Evolutionary conservation across 30 jellyfish, hydroid and myxozoan genomes (phyloP).

Genomic region (Calvadosia cruxmelitensis): DNA sequence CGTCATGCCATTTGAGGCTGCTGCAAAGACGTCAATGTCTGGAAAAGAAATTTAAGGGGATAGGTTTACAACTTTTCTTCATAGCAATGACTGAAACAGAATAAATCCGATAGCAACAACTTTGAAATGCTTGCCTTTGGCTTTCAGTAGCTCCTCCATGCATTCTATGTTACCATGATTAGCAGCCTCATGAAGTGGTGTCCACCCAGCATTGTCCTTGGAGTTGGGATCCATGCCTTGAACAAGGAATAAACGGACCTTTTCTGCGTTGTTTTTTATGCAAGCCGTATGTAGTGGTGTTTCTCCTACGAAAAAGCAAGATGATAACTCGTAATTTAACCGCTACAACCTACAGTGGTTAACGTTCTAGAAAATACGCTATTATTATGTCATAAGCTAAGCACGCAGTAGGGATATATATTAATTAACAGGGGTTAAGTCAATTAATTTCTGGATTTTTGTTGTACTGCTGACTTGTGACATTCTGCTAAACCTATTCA

Average conservation of each 20-base stretch:
- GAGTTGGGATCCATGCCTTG: slow-evolving; percentile 38
- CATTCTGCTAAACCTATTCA: too few species aligned
- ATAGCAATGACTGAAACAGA: neutral
- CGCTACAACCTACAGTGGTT: too few species aligned
- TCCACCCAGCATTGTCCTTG: slow-evolving; percentile 28
- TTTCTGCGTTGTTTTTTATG: slow-evolving; percentile 31
- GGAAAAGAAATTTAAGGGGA: neutral
- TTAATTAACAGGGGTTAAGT: too few species aligned
- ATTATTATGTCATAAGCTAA: too few species aligned
- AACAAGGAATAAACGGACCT: slow-evolving; percentile 23
- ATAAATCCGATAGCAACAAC: neutral
- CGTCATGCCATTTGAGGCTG: slow-evolving; percentile 38
- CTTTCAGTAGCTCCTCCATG: slow-evolving; percentile 39
- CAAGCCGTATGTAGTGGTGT: slow-evolving; percentile 66
- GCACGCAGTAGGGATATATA: too few species aligned
- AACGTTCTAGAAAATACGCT: too few species aligned
- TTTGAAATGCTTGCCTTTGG: slow-evolving; percentile 22
- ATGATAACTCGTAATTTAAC: too few species aligned
- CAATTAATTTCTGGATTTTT: too few species aligned
- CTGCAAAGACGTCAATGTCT: slow-evolving; percentile 40
- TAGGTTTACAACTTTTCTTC: neutral
- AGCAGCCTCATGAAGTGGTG: slow-evolving; percentile 69
- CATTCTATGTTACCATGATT: slow-evolving; percentile 55
- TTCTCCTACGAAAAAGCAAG: slow-evolving; percentile 41
- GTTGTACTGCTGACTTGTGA: too few species aligned